Base-by-base conservation (phyloP, 2,797 vertebrate genomes). In the Intellagama lesueurii region DNA sequence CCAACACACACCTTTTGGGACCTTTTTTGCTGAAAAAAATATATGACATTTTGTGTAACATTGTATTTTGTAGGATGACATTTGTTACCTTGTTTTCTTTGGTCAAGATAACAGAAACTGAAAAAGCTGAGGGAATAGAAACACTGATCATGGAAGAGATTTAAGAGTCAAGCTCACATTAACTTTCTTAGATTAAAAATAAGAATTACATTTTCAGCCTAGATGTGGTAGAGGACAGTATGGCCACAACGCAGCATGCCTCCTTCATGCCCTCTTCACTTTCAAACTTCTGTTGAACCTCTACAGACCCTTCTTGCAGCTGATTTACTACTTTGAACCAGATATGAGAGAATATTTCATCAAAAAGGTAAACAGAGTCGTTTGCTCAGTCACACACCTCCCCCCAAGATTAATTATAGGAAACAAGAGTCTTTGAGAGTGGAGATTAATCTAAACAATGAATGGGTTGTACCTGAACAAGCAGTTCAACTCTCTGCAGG, bases 331-430 rank as follows among this genome's bases (percentile, higher is more conserved):
- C 7, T 47, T 64, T 77, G 82, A 90, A 47, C 16, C 80, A 85
- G 17, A 72, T 7, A 0, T 4, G 1, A 60, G 70, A 91, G 83
- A 68, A 28, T 24, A 0, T 28, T 1, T 49, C 30, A 68, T 81
- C 52, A 49, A 47, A n/a, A n/a, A 68, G 85, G 73, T 89, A 75
- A 90, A 88, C 47, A 28, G 4, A 44, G 47, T 75, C 35, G 22
- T 47, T 47, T 75, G 87, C 80, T 66, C 70, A 40, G 44, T n/a
- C 49, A 49, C 3, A 0, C 32, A 40, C 40, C 40, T 2, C 40
- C 40, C 1, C 47, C 3, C 60, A 76, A 64, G 66, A 69, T 30
- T 92, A 0, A 60, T 89, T 68, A 26, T 47, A 32, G 83, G 2
- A 83, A 91, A 78, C 0, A 72, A 90, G 32, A 12, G 1, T 6